Base-by-base conservation (phyloP, 2,797 vertebrate genomes). In the Arctocebus calabarensis region DNA sequence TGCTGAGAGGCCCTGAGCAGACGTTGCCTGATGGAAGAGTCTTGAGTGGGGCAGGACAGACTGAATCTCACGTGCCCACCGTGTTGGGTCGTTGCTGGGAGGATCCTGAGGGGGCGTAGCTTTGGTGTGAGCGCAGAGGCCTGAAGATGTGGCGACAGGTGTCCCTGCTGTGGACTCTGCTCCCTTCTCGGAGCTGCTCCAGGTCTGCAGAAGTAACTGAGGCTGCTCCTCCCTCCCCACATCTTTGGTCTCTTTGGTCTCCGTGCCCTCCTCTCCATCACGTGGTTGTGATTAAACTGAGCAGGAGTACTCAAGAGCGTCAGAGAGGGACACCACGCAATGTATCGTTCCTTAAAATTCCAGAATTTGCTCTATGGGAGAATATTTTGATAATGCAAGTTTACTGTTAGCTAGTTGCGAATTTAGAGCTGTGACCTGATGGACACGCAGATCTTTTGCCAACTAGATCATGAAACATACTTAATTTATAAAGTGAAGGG, bases 401-500 rank as follows among this genome's bases (percentile, higher is more conserved):
- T 93, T 37, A 40, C 92, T 84, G 1, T 70, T 92, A 74, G 22
- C 34, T 91, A 45, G 32, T 73, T 84, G 48, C 27, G 57, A 81
- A 43, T 9, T 66, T 29, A 43, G 23, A 16, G 23, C 23, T 91
- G 32, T 84, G 37, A 91, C 64, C 27, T 68, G 70, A 87, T 23
- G 77, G 52, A 66, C 27, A n/a, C 6, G 37, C 73, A 74, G 37
- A 89, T 75, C 43, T 79, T 94, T 74, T 93, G 79, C n/a, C 37
- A 89, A 61, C 2, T 23, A 73, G 55, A 29, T 81, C 27, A 59
- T 71, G 73, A 78, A 64, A 75, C 37, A 75, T 34, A 40, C 7
- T 74, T 11, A 40, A 20, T 20, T 14, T 4, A 17, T 61, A 34
- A 74, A 59, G 78, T 85, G n/a, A 86, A 43, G 4, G 20, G 5